These are phyloP conservation scores for Caerostris darwini DNA, from an alignment of 1,140 invertebrate species.

Conservation along the genomic window DNA sequence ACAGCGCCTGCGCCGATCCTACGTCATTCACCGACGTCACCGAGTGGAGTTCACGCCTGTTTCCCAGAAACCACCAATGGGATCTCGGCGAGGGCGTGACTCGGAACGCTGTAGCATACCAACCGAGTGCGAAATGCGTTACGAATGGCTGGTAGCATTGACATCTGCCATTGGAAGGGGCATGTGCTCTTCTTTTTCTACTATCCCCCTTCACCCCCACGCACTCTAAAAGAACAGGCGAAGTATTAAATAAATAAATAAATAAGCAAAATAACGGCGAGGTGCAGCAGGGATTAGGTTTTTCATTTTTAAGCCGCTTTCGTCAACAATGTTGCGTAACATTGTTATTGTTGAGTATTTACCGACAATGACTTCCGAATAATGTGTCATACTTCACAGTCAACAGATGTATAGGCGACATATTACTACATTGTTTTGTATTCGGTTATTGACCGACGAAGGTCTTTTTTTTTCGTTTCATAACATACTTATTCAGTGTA, in stretches of 20 bases:
- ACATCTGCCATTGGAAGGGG: slow-evolving; percentile 74
- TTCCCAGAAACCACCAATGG: neutral
- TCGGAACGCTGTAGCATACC: slow-evolving; percentile 58
- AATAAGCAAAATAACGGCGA: slow-evolving; percentile 23
- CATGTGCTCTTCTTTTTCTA: slow-evolving; percentile 24
- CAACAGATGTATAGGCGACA: slow-evolving; percentile 27
- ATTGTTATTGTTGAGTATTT: slow-evolving; percentile 69
- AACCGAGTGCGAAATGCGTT: slow-evolving; percentile 72
- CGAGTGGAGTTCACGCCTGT: neutral
- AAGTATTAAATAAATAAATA: neutral
- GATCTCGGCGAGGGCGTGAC: neutral
- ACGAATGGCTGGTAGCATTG: slow-evolving; percentile 74
- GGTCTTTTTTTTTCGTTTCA: slow-evolving; percentile 14
- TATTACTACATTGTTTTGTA: slow-evolving; percentile 51
- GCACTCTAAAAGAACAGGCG: neutral
- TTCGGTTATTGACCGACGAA: slow-evolving; percentile 68
- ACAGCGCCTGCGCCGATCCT: slow-evolving; percentile 8
- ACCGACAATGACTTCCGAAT: slow-evolving; percentile 69
- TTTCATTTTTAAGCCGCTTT: slow-evolving; percentile 68
- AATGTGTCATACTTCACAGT: slow-evolving; percentile 72
- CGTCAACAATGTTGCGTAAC: slow-evolving; percentile 75
- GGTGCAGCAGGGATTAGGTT: slow-evolving; percentile 37
- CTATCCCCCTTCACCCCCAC: neutral
- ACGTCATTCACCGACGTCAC: slow-evolving; percentile 35
- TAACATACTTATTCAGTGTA: neutral